Evolutionary conservation across 2,888 invertebrate species (phyloP).

Genomic region (Syritta pipiens): DNA sequence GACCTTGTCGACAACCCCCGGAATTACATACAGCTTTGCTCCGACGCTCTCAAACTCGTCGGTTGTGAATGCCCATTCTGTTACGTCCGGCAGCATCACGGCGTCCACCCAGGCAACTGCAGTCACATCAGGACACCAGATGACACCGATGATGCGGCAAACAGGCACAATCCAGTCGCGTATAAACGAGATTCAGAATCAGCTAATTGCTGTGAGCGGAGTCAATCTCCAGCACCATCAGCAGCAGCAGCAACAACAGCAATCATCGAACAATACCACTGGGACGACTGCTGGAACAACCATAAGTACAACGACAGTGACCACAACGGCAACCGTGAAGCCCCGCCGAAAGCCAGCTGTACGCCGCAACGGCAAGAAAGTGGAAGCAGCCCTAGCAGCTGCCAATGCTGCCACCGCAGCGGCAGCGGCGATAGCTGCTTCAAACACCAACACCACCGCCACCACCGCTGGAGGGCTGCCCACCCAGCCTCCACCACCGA

Average conservation of each 20-base stretch:
- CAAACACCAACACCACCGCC: constrained; percentile 8
- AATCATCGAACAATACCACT: constrained; percentile 10
- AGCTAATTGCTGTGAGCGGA: constrained; percentile 46
- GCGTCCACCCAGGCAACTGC: constrained; percentile 19
- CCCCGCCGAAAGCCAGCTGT: constrained; percentile 78
- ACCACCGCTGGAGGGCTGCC: too few relatives aligned
- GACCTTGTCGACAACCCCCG: constrained; percentile 25
- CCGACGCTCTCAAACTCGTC: constrained; percentile 50
- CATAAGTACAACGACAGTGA: constrained; percentile 35
- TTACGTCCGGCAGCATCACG: constrained; percentile 18
- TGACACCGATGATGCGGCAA: constrained; percentile 38
- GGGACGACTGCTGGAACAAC: constrained; percentile 38
- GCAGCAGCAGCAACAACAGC: constrained; percentile 22
- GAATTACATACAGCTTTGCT: constrained; percentile 56
- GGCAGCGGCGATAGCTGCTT: constrained; percentile 10
- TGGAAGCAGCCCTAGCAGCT: constrained; percentile 71
- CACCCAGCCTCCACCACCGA: too few relatives aligned
- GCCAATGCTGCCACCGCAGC: constrained; percentile 41
- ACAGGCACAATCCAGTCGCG: constrained; percentile 47
- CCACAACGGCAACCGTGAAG: constrained; percentile 76
- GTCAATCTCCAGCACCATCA: constrained; percentile 33
- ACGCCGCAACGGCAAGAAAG: constrained; percentile 77
- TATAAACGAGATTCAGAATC: constrained; percentile 62
- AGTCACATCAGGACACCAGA: constrained; percentile 33
- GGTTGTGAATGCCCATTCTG: constrained; percentile 30